phyloP scores from a whole-genome alignment of 2,888 invertebrate genomes.

The Chloromyia formosa region DNA sequence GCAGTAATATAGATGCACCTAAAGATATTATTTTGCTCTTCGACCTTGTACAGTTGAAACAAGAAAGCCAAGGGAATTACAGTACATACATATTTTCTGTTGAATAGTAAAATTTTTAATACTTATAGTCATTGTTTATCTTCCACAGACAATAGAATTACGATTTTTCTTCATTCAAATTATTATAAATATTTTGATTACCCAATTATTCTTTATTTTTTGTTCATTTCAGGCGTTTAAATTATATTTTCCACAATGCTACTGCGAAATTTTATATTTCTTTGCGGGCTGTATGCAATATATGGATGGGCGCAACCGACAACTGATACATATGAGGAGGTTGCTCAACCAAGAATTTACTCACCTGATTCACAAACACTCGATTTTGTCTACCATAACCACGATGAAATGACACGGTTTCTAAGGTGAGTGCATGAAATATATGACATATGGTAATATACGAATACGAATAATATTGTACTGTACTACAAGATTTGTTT shows the following conservation, averaged over 20 bases:
- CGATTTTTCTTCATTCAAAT: background rate
- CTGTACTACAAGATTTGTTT: too few relatives aligned
- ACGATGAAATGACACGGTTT: constrained; percentile 84
- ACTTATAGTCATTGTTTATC: background rate
- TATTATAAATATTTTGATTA: background rate
- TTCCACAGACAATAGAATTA: background rate
- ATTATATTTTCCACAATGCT: constrained; percentile 4
- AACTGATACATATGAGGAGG: constrained; percentile 39
- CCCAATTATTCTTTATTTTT: background rate
- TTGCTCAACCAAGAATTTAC: constrained; percentile 62
- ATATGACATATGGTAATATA: too few relatives aligned
- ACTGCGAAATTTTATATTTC: constrained; percentile 1
- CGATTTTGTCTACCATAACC: constrained; percentile 88
- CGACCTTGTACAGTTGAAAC: too few relatives aligned
- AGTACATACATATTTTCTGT: too few relatives aligned
- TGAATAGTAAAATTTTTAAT: too few relatives aligned
- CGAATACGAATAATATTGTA: constrained; percentile 4
- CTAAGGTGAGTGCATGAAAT: constrained; percentile 66
- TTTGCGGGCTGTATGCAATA: background rate
- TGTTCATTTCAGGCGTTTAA: background rate
- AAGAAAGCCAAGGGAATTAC: too few relatives aligned
- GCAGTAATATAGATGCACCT: too few relatives aligned
- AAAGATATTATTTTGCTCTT: too few relatives aligned
- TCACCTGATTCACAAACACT: constrained; percentile 64
- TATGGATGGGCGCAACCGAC: constrained; percentile 45